phyloP scores from a whole-genome alignment of 2,888 invertebrate genomes.

The Heliconius ismenius region DNA sequence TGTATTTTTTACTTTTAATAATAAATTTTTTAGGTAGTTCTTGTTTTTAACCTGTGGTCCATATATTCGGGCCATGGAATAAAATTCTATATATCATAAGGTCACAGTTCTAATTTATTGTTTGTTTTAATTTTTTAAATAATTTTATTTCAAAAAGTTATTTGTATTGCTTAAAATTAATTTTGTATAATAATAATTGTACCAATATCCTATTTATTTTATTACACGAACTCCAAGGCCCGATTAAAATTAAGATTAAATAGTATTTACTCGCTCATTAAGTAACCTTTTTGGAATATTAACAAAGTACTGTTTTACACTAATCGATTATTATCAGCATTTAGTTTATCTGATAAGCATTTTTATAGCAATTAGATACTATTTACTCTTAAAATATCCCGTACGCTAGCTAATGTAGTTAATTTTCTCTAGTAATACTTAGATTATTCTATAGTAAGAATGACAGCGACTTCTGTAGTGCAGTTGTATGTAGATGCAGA shows the following conservation, averaged over 20 bases:
- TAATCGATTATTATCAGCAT: neutral
- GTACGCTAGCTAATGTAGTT: conserved; percentile 38
- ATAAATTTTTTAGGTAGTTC: neutral
- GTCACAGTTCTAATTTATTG: conserved; percentile 8
- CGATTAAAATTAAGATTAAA: conserved; percentile 37
- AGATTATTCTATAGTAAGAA: conserved; percentile 18
- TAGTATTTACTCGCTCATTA: conserved; percentile 38
- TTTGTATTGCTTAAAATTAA: neutral
- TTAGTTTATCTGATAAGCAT: neutral
- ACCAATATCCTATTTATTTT: neutral
- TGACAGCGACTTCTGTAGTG: conserved; percentile 36
- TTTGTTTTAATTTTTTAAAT: neutral
- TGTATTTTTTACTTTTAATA: neutral
- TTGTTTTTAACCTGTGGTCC: conserved; percentile 26
- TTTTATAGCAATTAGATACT: conserved; percentile 36
- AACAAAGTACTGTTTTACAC: neutral
- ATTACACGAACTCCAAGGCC: conserved; percentile 11
- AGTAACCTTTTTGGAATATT: conserved; percentile 34
- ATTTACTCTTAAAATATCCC: conserved; percentile 37
- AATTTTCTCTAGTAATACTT: conserved; percentile 28
- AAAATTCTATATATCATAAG: conserved; percentile 9
- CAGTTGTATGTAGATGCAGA: conserved; percentile 35
- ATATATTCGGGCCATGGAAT: conserved; percentile 19
- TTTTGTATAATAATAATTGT: neutral
- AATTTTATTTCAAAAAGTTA: neutral